These are phyloP conservation scores for Andricus quercusramuli DNA, from an alignment of 2,888 invertebrate genomes.

Conservation along the genomic window DNA sequence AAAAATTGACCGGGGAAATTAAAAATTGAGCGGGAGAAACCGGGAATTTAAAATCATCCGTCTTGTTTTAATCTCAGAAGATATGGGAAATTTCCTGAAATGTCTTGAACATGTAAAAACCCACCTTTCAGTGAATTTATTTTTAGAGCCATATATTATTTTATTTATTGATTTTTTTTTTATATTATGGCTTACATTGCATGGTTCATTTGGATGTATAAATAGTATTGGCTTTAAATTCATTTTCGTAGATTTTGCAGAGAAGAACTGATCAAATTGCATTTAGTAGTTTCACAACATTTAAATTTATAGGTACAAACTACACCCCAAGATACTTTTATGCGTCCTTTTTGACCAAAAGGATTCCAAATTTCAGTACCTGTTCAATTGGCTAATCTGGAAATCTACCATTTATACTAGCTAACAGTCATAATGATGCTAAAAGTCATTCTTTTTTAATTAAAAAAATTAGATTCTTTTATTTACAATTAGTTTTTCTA, in stretches of 20 bases:
- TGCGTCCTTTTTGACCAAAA: not conserved
- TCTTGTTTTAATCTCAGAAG: no score
- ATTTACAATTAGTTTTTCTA: not conserved
- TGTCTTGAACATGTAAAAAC: no score
- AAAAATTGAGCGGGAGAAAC: no score
- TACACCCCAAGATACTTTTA: slow-evolving; percentile 34
- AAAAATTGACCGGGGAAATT: no score
- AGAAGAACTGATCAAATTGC: not conserved
- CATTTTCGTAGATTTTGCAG: not conserved
- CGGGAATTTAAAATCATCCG: no score
- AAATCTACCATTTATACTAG: not conserved
- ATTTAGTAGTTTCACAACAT: not conserved
- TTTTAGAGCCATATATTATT: no score
- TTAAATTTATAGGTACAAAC: slow-evolving; percentile 39
- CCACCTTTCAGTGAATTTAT: no score
- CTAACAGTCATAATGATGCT: not conserved
- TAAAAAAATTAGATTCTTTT: not conserved
- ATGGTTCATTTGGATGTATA: not conserved
- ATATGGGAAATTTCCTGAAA: no score
- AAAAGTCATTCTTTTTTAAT: not conserved
- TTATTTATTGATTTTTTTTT: no score
- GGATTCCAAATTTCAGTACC: slow-evolving; percentile 16
- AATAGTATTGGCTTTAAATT: no score
- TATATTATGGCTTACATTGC: not conserved
- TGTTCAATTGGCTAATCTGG: slow-evolving; percentile 7